Base-by-base conservation (phyloP, 1,140 invertebrate genomes). In the Nasonia vitripennis region DNA sequence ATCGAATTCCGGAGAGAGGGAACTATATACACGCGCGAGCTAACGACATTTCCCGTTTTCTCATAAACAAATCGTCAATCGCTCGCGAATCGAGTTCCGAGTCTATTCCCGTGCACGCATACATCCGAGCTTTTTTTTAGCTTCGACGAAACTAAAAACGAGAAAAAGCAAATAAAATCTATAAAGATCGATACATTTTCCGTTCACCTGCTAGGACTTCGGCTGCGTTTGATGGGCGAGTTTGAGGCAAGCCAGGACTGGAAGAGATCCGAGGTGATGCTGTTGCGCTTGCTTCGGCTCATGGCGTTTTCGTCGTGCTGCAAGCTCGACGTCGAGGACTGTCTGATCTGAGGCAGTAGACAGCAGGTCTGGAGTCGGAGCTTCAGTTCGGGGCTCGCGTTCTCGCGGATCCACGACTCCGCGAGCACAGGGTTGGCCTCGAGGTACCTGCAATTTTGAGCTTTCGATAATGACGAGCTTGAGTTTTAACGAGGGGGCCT, bases 261-360 rank as follows among this genome's bases (percentile, higher is more conserved):
- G 91, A 98, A 97, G 70, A 98, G 93, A 90, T 98, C 97, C 74
- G 96, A 97, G 10, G 96, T 97, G 55, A 97, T 96, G 71, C 97
- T 97, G 83, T 96, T 96, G 73, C 96, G 94, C 86, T 93, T 93
- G 55, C 87, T 90, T 37, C 89, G 86, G 20, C 78, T 89, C 12
- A 91, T 81, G 17, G 80, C 88, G 79, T 91, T 90, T 81, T 95
- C 82, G 34, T 82, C 74, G 48, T 68, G 81, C 12, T 94, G 90
- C 31, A 91, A 82, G 84, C 87, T 92, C 1, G 94, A 92, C 48
- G 92, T 91, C n/a, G 93, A 91, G 9, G 94, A 93, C 82, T 74
- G 45, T 2, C 11, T 68, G 1, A 55, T 51, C n/a, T 91, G 92
- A 31, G 91, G 92, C 7, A 83, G 82, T 2, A 89, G 31, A 73